phyloP scores from a whole-genome alignment of 2,888 invertebrate genomes.

The Subacronicta megacephala region DNA sequence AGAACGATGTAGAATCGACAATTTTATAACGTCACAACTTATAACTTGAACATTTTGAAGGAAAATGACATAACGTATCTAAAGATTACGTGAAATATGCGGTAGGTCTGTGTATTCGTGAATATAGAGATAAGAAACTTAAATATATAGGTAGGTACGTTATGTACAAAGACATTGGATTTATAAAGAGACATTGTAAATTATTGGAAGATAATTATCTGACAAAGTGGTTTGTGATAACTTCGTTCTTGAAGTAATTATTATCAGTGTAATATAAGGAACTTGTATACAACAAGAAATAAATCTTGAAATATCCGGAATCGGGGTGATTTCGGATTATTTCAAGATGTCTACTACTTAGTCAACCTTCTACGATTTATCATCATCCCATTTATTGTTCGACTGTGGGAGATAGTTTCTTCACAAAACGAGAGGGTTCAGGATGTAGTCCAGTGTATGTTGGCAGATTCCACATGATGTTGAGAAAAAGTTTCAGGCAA shows the following conservation, averaged over 20 bases:
- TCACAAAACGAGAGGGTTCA: too few species aligned
- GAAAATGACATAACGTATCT: background rate
- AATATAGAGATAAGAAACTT: background rate
- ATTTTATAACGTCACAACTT: conserved; percentile 19
- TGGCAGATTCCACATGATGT: too few species aligned
- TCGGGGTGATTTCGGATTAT: too few species aligned
- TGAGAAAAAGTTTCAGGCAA: too few species aligned
- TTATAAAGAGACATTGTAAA: background rate
- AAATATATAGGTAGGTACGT: background rate
- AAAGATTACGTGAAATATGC: background rate
- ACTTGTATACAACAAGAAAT: background rate
- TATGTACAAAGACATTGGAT: background rate
- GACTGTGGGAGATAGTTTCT: too few species aligned
- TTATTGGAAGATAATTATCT: background rate
- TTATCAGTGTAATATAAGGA: background rate
- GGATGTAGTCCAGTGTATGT: too few species aligned
- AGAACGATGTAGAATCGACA: conserved; percentile 20
- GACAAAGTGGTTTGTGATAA: background rate
- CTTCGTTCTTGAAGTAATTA: background rate
- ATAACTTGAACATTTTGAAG: background rate
- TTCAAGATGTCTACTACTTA: too few species aligned
- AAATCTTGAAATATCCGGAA: too few species aligned
- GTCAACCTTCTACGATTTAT: too few species aligned
- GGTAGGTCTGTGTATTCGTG: background rate
- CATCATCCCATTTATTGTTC: too few species aligned